Evolutionary conservation across 2,113 vertebrate species (phyloP), one percentile per base, ranked within the genome.

Genomic region (Tachycineta bicolor): DNA sequence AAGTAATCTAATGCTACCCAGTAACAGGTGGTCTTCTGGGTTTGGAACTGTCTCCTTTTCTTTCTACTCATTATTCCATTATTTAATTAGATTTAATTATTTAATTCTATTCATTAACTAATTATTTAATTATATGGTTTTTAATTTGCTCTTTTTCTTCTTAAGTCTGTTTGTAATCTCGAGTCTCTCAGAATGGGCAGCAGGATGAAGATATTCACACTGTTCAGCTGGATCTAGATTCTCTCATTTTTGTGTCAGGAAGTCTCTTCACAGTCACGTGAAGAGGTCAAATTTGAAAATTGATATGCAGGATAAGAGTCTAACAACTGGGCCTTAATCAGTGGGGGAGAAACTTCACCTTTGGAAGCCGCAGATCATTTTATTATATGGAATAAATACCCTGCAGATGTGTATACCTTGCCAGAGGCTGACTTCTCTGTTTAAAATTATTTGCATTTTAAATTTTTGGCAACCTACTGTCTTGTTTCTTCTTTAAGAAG

Each of bases 361-460:
- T 55, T 1, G n/a, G 47, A 71, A 78, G 62, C 37, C 58, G 76
- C 78, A 71, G 33, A 84, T 76, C 34, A 65, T 13, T 65, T 83
- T 73, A 33, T 89, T 59, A 7, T 14, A 16, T 58, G 39, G 17
- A 64, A 58, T 39, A 73, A 76, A 74, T 59, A 79, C 23, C 9
- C 18, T 1, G 2, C 17, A 37, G 29, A 23, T 29, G 20, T 26
- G 1, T 50, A 6, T 34, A 47, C 46, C 14, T 58, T 9, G 0
- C 63, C 59, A 77, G 58, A 80, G 18, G 24, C 1, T 83, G 78
- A 46, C n/a, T 83, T 71, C 60, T 49, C 50, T 94, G 19, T 55
- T 91, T 50, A 34, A 87, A 83, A 76, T 58, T n/a, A 24, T 52
- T 74, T 77, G 16, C 15, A 23, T 83, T 77, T 96, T 56, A 44